These are phyloP conservation scores for Mycalesis mineus DNA, from an alignment of 2,888 invertebrate genomes.

Conservation along the genomic window DNA sequence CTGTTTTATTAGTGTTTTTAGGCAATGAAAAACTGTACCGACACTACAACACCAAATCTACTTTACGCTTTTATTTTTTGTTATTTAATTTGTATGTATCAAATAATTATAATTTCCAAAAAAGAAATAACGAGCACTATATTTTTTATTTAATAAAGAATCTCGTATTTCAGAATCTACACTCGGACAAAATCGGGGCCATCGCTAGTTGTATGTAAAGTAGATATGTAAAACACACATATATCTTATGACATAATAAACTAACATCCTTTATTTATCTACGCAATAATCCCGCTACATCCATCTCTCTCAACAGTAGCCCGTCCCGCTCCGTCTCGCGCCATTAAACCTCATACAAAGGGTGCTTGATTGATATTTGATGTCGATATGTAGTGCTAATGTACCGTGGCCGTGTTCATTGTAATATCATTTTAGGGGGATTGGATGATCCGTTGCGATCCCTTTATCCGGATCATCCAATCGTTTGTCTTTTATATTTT, in stretches of 20 bases:
- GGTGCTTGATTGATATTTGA: conserved; percentile 50
- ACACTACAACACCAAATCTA: too few species aligned
- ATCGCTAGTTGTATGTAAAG: too few species aligned
- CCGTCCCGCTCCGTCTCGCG: conserved; percentile 34
- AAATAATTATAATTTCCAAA: too few species aligned
- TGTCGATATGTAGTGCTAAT: conserved; percentile 46
- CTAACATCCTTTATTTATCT: conserved; percentile 2
- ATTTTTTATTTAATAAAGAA: too few species aligned
- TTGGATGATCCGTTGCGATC: conserved; percentile 1
- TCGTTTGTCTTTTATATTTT: neutral
- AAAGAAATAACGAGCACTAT: too few species aligned
- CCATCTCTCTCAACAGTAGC: neutral
- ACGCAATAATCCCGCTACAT: neutral
- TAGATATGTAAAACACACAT: neutral
- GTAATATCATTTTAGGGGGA: conserved; percentile 33
- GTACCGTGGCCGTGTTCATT: conserved; percentile 40
- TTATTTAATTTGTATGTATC: too few species aligned
- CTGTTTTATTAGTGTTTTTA: too few species aligned
- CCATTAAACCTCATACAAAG: conserved; percentile 42
- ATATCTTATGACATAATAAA: neutral
- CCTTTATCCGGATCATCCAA: conserved; percentile 11
- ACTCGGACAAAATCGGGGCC: too few species aligned
- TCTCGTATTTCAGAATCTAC: too few species aligned
- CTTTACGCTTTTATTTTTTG: too few species aligned
- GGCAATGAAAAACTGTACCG: too few species aligned